phyloP scores from a whole-genome alignment of 1,140 invertebrate genomes.

The Babylonia areolata region DNA sequence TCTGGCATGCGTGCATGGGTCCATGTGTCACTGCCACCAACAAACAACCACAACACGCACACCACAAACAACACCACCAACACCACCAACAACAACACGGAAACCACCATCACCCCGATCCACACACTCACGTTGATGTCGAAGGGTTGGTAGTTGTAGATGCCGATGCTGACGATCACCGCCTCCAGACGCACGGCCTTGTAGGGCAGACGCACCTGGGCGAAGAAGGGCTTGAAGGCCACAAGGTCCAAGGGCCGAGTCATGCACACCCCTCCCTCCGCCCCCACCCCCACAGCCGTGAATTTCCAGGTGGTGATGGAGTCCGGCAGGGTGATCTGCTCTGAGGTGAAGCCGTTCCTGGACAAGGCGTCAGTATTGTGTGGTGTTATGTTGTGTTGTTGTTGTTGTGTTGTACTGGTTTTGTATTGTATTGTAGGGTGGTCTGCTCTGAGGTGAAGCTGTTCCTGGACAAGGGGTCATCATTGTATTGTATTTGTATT shows the following conservation, averaged over 20 bases:
- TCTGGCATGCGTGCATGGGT: neutral
- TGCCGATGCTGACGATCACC: conserved; percentile 69
- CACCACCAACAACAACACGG: too few relatives aligned
- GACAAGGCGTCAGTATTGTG: too few relatives aligned
- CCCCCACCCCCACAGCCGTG: conserved; percentile 67
- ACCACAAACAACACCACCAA: too few relatives aligned
- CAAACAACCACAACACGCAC: too few relatives aligned
- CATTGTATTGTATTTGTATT: too few relatives aligned
- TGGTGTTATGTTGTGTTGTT: too few relatives aligned
- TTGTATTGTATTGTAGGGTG: conserved; percentile 48
- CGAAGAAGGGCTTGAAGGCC: conserved; percentile 68
- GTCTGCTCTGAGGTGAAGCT: neutral
- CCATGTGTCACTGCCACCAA: too few relatives aligned
- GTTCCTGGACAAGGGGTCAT: neutral
- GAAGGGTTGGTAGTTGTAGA: conserved; percentile 70
- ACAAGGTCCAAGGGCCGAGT: conserved; percentile 61
- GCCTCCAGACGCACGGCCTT: conserved; percentile 73
- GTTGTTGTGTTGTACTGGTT: too few relatives aligned
- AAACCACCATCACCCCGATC: too few relatives aligned
- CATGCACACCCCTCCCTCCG: conserved; percentile 69
- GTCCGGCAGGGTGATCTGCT: conserved; percentile 62
- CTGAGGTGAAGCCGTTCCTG: neutral
- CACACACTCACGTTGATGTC: conserved; percentile 55
- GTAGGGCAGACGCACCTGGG: conserved; percentile 73
- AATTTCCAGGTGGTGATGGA: conserved; percentile 75